These are phyloP conservation scores for Pomatorhinus ruficollis DNA, from an alignment of 2,113 vertebrate species.

Conservation along the genomic window DNA sequence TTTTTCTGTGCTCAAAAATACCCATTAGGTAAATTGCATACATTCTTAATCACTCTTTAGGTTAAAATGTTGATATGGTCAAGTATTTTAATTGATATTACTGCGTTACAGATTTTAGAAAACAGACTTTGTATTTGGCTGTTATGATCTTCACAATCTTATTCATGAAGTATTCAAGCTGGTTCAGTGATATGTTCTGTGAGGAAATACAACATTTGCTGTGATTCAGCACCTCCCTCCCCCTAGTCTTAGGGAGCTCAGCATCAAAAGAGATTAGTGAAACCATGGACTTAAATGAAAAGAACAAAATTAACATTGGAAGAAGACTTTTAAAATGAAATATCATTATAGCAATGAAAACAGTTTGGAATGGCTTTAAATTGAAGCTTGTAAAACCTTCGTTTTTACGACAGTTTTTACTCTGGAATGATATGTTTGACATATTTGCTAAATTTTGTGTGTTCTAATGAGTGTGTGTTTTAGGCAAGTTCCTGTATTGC, in stretches of 20 bases:
- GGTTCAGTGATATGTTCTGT: background rate
- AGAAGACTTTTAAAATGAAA: constrained; percentile 1
- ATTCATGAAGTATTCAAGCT: constrained; percentile 19
- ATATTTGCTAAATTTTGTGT: background rate
- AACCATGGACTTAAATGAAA: background rate
- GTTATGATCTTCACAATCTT: background rate
- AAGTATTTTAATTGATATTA: constrained; percentile 23
- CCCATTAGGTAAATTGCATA: background rate
- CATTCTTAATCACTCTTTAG: background rate
- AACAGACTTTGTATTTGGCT: constrained; percentile 27
- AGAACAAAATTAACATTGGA: background rate
- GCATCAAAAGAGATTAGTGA: background rate
- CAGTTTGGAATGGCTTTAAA: background rate
- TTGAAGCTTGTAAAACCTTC: background rate
- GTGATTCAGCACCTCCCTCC: constrained; percentile 21
- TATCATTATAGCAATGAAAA: background rate
- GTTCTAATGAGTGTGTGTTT: background rate
- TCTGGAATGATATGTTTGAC: background rate
- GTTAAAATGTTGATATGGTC: background rate
- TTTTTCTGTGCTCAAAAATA: background rate
- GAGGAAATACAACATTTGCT: constrained; percentile 21
- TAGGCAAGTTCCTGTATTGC: background rate
- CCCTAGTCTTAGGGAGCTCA: background rate
- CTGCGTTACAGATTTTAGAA: background rate
- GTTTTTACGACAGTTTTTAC: background rate